Evolutionary conservation across 2,797 vertebrate species (phyloP).

Genomic region (Galagoides demidoff): DNA sequence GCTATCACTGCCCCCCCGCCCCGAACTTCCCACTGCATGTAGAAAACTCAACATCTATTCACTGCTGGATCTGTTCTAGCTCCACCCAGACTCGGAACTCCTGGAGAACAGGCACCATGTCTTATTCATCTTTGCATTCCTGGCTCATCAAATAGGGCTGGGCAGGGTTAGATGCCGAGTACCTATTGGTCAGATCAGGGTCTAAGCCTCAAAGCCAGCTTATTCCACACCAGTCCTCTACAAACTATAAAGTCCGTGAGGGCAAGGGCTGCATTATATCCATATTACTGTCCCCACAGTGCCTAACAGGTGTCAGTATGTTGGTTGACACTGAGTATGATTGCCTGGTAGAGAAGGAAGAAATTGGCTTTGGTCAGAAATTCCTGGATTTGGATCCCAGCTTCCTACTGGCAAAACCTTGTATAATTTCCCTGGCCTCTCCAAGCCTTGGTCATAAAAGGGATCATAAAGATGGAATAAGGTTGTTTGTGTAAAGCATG

Average conservation of each 20-base stretch:
- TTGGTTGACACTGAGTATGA: too few species aligned
- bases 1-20: too few species aligned
- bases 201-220: background rate
- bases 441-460: background rate
- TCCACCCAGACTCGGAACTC: background rate
- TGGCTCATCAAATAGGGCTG: background rate
- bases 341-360: background rate
- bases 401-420: background rate
- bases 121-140: background rate
- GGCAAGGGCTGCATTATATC: background rate
- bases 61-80: background rate
- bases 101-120: accelerated
- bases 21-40: accelerated
- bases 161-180: background rate
- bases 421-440: background rate
- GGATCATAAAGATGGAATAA: background rate
- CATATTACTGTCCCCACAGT: accelerated
- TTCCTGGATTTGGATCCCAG: background rate
- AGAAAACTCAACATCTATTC: background rate
- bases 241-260: background rate
- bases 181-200: background rate
- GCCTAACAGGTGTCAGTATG: too few species aligned
- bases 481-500: too few species aligned
- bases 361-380: background rate
- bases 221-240: background rate